phyloP scores from a whole-genome alignment of 2,888 invertebrate genomes.

The Ophion ellenae region DNA sequence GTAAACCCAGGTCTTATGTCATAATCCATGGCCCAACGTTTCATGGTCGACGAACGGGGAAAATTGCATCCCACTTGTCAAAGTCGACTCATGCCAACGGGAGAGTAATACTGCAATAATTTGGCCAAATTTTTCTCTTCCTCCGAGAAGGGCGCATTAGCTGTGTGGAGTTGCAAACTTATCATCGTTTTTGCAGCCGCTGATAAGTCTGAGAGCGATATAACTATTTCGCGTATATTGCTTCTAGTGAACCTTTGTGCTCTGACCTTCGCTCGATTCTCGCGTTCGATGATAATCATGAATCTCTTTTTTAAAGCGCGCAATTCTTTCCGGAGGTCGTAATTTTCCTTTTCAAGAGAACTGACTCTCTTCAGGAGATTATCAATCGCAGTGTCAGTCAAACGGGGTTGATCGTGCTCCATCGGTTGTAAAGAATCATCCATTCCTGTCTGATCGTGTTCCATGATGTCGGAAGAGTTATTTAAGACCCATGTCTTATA shows the following conservation, averaged over 20 bases:
- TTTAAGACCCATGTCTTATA: not conserved
- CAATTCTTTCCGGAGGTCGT: conserved; percentile 20
- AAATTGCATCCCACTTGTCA: conserved; percentile 41
- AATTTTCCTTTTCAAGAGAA: conserved; percentile 10
- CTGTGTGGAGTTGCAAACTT: conserved; percentile 28
- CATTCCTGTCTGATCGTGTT: conserved; percentile 20
- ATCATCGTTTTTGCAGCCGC: conserved; percentile 34
- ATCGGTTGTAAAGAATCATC: conserved; percentile 12
- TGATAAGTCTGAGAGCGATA: conserved; percentile 21
- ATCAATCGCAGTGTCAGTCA: conserved; percentile 8
- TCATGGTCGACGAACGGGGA: conserved; percentile 14
- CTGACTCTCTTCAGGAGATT: conserved; percentile 14
- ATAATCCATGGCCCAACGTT: conserved; percentile 27
- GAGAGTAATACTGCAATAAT: conserved; percentile 37
- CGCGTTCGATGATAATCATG: conserved; percentile 9
- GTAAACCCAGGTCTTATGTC: conserved; percentile 44
- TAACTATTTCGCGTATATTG: conserved; percentile 8
- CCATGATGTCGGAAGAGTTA: conserved; percentile 10
- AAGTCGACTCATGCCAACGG: conserved; percentile 33
- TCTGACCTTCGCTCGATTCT: conserved; percentile 4
- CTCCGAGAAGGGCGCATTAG: conserved; percentile 29
- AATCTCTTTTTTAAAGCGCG: conserved; percentile 22
- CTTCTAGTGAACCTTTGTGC: conserved; percentile 6
- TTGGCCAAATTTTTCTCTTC: conserved; percentile 46
- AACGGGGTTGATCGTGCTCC: conserved; percentile 24